Evolutionary conservation across 2,113 vertebrate species (phyloP).

Genomic region (Phaethon lepturus): DNA sequence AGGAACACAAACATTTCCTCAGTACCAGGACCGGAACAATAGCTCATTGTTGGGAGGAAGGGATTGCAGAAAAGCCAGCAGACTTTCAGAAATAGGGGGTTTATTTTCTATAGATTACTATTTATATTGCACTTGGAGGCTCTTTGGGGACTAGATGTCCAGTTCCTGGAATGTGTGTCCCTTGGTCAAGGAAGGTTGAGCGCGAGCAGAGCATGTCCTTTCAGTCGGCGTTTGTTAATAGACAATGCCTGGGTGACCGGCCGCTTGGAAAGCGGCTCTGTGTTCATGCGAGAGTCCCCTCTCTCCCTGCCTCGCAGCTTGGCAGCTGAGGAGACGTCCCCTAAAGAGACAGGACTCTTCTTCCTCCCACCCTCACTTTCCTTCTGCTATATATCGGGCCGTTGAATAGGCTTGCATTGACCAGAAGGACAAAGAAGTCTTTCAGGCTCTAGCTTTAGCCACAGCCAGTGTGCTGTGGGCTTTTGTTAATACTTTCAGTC

Average conservation of each 20-base stretch:
- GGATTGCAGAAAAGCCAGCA: background rate
- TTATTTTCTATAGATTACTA: conserved; percentile 23
- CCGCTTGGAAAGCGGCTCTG: background rate
- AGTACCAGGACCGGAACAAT: conserved; percentile 13
- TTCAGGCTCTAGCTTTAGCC: conserved; percentile 58
- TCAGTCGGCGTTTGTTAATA: background rate
- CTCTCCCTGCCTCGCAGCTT: conserved; percentile 5
- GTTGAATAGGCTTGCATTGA: conserved; percentile 77
- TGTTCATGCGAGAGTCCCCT: background rate
- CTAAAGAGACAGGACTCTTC: conserved; percentile 64
- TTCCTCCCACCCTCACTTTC: conserved; percentile 50
- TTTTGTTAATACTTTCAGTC: conserved; percentile 67
- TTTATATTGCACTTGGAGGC: background rate
- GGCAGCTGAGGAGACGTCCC: conserved; percentile 72
- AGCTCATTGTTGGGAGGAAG: conserved; percentile 13
- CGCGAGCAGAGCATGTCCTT: background rate
- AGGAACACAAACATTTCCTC: conserved; percentile 36
- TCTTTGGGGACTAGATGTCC: background rate
- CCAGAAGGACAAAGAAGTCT: conserved; percentile 73
- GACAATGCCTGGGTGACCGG: background rate
- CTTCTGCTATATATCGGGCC: conserved; percentile 42
- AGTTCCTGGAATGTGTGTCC: background rate
- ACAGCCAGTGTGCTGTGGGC: conserved; percentile 35
- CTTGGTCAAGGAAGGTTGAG: background rate
- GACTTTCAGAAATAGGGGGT: background rate